Evolutionary conservation across 2,888 invertebrate genomes (phyloP).

Genomic region (Diloba caeruleocephala): DNA sequence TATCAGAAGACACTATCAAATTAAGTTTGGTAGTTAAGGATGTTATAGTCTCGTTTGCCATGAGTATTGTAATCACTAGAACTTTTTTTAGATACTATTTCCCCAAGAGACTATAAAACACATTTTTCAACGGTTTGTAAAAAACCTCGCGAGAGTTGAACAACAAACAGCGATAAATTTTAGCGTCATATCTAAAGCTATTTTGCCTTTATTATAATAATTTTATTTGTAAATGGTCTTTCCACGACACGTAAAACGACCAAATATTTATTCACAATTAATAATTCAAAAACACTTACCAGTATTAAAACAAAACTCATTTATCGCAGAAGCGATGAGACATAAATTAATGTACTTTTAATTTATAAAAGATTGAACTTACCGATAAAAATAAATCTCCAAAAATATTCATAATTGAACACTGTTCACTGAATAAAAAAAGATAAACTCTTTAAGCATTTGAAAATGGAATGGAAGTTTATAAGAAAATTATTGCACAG

Average conservation of each 20-base stretch:
- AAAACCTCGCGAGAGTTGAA: not conserved
- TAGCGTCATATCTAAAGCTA: not conserved
- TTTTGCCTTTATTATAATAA: not conserved
- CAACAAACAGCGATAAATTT: no score
- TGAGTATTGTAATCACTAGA: conserved; percentile 20
- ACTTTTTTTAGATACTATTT: conserved; percentile 22
- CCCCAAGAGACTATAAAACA: conserved; percentile 19
- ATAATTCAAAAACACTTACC: conserved; percentile 8
- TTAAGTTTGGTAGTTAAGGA: conserved; percentile 5
- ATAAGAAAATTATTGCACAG: conserved; percentile 54
- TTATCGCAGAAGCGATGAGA: conserved; percentile 8
- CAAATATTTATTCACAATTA: no score
- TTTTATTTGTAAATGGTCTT: not conserved
- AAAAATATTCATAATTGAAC: conserved; percentile 62
- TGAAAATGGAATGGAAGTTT: conserved; percentile 54
- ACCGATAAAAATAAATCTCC: conserved; percentile 58
- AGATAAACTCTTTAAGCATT: conserved; percentile 56
- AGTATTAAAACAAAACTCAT: conserved; percentile 4
- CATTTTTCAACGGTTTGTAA: conserved; percentile 11
- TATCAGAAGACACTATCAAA: not conserved
- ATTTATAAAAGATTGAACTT: conserved; percentile 51
- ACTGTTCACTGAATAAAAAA: conserved; percentile 54
- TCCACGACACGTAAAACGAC: no score
- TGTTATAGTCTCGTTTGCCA: conserved; percentile 8
- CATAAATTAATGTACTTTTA: conserved; percentile 16